A percentile compares a stretch with the other conserved stretches of the same genome.
phyloP scores from a whole-genome alignment of 2,797 vertebrate species.

The Schizothorax lantsangensis region DNA sequence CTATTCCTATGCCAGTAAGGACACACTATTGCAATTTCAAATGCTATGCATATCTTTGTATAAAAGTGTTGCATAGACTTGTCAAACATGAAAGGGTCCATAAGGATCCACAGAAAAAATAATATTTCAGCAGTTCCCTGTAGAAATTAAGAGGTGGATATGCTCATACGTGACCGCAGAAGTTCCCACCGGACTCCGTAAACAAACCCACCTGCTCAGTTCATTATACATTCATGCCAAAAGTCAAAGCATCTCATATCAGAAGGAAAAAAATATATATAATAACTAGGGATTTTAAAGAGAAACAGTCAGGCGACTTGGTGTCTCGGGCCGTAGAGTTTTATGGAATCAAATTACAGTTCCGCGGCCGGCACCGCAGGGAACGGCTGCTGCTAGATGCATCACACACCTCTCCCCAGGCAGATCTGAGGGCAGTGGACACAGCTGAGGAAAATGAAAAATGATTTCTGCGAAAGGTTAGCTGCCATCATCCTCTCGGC shows the following conservation, averaged over 20 bases:
- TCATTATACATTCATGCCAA: conserved; percentile 44
- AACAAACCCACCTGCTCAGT: conserved; percentile 21
- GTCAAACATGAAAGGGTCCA: conserved; percentile 47
- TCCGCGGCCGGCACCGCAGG: conserved; percentile 49
- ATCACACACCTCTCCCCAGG: conserved; percentile 53
- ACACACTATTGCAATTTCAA: conserved; percentile 51
- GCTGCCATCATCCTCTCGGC: conserved; percentile 58
- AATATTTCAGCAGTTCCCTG: conserved; percentile 66
- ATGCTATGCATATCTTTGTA: conserved; percentile 5
- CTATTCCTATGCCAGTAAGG: conserved; percentile 56
- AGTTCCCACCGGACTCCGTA: conserved; percentile 64
- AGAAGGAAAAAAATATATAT: conserved; percentile 25
- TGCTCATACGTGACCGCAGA: conserved; percentile 64
- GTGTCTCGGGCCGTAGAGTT: conserved; percentile 46
- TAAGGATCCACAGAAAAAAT: conserved; percentile 62
- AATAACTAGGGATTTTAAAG: conserved; percentile 42
- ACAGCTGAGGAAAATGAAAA: conserved; percentile 66
- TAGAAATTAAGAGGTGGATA: conserved; percentile 75
- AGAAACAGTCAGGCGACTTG: conserved; percentile 47
- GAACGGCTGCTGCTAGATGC: conserved; percentile 44
- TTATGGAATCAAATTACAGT: conserved; percentile 63
- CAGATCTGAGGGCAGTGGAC: conserved; percentile 48
- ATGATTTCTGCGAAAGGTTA: conserved; percentile 68
- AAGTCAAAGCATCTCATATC: conserved; percentile 46
- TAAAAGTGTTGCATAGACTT: not conserved